Base-by-base conservation (phyloP, 53 echinoderm and acorn worm species). In the Apostichopus leukothele region DNA sequence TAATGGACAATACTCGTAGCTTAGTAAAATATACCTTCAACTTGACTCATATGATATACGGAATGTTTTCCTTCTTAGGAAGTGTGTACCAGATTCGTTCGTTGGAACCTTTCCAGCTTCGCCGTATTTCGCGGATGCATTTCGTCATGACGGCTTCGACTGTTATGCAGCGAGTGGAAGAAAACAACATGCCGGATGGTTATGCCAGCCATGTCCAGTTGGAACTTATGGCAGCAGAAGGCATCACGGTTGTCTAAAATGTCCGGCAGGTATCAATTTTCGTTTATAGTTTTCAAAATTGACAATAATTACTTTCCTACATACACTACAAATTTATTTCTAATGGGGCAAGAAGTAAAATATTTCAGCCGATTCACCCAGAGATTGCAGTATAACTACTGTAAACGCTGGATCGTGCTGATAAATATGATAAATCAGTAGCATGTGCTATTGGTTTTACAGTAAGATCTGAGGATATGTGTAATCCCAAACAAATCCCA, bases 151-250 rank as follows among this genome's bases (percentile, higher is more conserved):
- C 51, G 81, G 81, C 9, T 81, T 81, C 51, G 81, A 81, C 39
- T 39, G 39, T 39, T 39, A 39, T 39, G 39, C 39, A 39, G 39
- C 39, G 3, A 52, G 25, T 81, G 81, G 7, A 80, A 22, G 16
- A 68, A 68, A 68, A 71, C 5, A 57, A 55, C 53, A 59, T 81
- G 55, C 18, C 8, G 18, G 60, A 55, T 81, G 10, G 22, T 7
- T 50, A 10, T 81, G 81, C 59, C 1, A 23, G 16, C 21, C 55
- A 19, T 81, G 81, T 52, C 54, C 54, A 81, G 55, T 81, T 53
- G 81, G 81, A 55, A 81, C 81, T 9, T 81, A 81, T 54, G 81
- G 81, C 22, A 59, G 13, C 7, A 54, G 81, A 23, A 51, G 20
- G 18, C 60, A 59, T 59, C 54, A 81, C 20, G 81, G 81, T 3